Evolutionary conservation across 2,888 invertebrate species (phyloP), one percentile per base, ranked within the genome.

Genomic region (Tipula unca): DNA sequence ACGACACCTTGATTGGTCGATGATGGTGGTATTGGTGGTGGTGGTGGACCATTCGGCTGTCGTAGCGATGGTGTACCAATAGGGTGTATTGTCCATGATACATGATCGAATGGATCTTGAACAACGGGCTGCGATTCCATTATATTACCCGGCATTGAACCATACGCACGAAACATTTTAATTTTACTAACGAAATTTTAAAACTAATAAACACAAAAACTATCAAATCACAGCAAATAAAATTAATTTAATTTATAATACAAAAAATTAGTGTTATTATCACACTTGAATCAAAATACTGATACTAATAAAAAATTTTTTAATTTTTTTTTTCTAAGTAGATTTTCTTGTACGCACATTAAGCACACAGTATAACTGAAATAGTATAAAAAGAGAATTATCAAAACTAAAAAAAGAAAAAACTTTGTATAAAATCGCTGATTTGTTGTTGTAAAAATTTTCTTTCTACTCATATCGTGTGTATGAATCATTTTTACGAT

Each of bases 81-180:
- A 25, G 84, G 84, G 20, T 36, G 29, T 36, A 85, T 85, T 29
- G 25, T 14, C 84, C 84, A 84, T 10, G 85, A 54, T 17, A 85
- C 32, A 85, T 54, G 48, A 17, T 85, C 85, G 32, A 54, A 48
- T 54, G n/a, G 85, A 32, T 48, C 54, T n/a, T 54, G 85, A 1
- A 85, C 29, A 3, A 85, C n/a, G 1, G 85, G 48, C 54, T 48
- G 32, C 10, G 48, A 29, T 48, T 48, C 85, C 39, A 39, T 85
- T 25, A 39, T 42, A 54, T 54, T 54, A 32, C 29, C 85, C 10
- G 85, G 85, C 29, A 85, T 29, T n/a, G 85, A 85, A 29, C 85
- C 85, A n/a, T 85, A 85, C 2, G 85, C 85, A 85, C 85, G 85
- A 85, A 85, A 85, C 85, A 85, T 85, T 48, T 36, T 36, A 36